A percentile compares a stretch with the other conserved stretches of the same genome.
These are phyloP conservation scores for Drosophila kuntzei DNA, from an alignment of 2,888 invertebrate species.

Conservation along the genomic window DNA sequence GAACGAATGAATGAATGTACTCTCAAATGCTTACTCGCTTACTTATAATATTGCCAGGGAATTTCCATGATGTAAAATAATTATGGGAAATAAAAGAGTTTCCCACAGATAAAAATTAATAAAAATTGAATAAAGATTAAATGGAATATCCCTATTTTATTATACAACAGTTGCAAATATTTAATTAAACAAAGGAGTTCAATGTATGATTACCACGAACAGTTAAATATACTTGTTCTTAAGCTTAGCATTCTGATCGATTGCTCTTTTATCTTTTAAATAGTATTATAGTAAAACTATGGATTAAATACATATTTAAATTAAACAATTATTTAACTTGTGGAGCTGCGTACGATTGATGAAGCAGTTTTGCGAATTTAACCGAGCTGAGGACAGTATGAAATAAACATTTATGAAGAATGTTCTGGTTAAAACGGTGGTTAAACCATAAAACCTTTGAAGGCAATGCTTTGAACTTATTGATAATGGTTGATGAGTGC, in stretches of 20 bases:
- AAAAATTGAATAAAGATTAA: not conserved
- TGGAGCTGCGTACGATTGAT: not conserved
- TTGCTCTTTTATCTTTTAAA: not conserved
- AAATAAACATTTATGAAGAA: not conserved
- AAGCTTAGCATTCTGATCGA: not conserved
- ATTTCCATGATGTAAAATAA: not conserved
- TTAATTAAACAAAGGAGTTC: not conserved
- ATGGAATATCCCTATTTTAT: not conserved
- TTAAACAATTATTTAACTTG: not conserved
- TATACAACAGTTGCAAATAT: not conserved
- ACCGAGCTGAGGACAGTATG: not conserved
- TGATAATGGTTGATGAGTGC: slow-evolving; percentile 15
- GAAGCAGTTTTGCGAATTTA: not conserved
- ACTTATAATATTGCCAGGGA: not conserved
- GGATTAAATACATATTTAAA: not conserved
- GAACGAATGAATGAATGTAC: not conserved
- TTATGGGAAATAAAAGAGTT: not conserved
- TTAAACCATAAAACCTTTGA: slow-evolving; percentile 3
- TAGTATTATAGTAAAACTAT: not conserved
- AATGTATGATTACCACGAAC: not conserved
- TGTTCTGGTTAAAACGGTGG: not conserved
- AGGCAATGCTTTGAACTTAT: slow-evolving; percentile 20
- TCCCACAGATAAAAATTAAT: not conserved
- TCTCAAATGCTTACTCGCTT: not conserved
- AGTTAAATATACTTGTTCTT: not conserved